Evolutionary conservation across 2,888 invertebrate genomes (phyloP).

Genomic region (Patella pellucida): DNA sequence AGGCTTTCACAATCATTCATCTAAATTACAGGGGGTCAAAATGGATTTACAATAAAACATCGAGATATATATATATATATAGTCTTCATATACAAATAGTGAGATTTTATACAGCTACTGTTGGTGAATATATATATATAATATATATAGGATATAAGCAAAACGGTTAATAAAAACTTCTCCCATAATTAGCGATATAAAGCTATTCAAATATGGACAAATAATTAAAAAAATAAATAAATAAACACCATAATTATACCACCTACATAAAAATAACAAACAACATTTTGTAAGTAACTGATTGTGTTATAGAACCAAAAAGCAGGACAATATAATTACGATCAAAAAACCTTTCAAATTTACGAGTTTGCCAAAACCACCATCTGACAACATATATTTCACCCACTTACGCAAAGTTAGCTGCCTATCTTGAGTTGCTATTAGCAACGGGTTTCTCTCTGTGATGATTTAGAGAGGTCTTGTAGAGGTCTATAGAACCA

Average conservation of each 20-base stretch:
- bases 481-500: conserved; percentile 10
- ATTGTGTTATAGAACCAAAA: conserved; percentile 12
- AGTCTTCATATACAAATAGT: too few species aligned
- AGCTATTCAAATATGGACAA: conserved; percentile 12
- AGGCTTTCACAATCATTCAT: too few species aligned
- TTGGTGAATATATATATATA: neutral
- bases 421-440: conserved; percentile 11
- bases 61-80: too few species aligned
- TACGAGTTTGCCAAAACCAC: conserved; percentile 24
- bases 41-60: too few species aligned
- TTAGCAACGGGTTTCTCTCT: conserved; percentile 2
- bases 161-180: neutral
- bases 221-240: conserved; percentile 10
- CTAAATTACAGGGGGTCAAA: too few species aligned
- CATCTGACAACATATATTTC: conserved; percentile 24
- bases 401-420: conserved; percentile 15
- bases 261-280: conserved; percentile 11
- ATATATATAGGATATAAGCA: conserved; percentile 10
- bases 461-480: conserved; percentile 1
- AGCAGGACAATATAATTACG: conserved; percentile 9
- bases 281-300: conserved; percentile 11
- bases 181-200: conserved; percentile 10
- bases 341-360: neutral
- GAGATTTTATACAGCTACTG: too few species aligned
- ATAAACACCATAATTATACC: conserved; percentile 10